phyloP scores from a whole-genome alignment of 2,113 vertebrate species.

The Crotalus horridus region DNA sequence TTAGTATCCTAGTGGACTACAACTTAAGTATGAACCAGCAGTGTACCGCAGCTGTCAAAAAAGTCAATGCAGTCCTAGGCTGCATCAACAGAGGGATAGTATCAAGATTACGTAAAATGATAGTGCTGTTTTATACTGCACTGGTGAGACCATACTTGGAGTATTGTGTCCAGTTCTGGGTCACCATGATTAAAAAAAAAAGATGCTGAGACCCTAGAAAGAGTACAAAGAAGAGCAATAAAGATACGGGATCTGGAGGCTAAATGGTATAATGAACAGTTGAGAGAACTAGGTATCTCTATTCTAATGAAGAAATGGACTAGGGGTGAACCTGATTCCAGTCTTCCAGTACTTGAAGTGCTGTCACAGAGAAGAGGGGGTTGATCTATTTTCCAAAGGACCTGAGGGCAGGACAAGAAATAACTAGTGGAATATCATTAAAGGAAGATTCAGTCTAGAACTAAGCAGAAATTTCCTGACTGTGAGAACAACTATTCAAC shows the following conservation, averaged over 20 bases:
- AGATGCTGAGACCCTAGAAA: neutral
- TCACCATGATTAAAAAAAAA: neutral
- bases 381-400: too few species aligned
- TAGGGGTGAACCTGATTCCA: neutral
- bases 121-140: neutral
- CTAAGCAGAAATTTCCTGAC: too few species aligned
- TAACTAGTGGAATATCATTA: too few species aligned
- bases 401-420: too few species aligned
- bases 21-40: too few species aligned
- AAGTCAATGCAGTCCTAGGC: neutral
- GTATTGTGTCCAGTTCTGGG: neutral
- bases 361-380: too few species aligned
- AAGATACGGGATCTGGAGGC: neutral
- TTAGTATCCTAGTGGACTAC: too few species aligned
- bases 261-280: neutral
- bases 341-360: too few species aligned
- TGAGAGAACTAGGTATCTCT: neutral
- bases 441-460: too few species aligned
- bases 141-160: neutral
- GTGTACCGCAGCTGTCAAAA: neutral
- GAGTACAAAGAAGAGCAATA: neutral
- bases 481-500: too few species aligned
- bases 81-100: neutral
- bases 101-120: neutral
- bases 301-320: too few species aligned